phyloP scores from a whole-genome alignment of 2,888 invertebrate genomes.

The Sinodicranocentrus sp. region DNA sequence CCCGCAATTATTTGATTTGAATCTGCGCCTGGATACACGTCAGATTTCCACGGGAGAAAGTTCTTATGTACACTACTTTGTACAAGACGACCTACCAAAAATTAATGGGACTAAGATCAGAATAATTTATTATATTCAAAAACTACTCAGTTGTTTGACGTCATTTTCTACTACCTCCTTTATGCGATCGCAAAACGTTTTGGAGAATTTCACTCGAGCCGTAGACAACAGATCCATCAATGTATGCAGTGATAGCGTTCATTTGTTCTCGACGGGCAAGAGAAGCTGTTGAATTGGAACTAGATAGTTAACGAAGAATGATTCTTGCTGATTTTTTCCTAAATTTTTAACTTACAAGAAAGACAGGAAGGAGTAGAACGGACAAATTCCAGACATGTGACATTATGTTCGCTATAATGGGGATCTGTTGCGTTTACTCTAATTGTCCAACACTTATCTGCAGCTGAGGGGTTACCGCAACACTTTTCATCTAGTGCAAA shows the following conservation, averaged over 20 bases:
- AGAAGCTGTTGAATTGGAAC: too few relatives aligned
- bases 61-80: constrained; percentile 10
- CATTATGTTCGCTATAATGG: constrained; percentile 65
- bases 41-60: constrained; percentile 50
- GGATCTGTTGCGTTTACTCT: constrained; percentile 41
- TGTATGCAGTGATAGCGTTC: constrained; percentile 72
- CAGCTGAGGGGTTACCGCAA: constrained; percentile 46
- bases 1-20: constrained; percentile 64
- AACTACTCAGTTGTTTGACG: too few relatives aligned
- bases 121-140: too few relatives aligned
- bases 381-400: constrained; percentile 66
- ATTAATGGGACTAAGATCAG: too few relatives aligned
- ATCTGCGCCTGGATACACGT: constrained; percentile 12
- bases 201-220: background rate
- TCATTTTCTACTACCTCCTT: too few relatives aligned
- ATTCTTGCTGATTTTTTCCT: too few relatives aligned
- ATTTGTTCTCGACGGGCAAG: constrained; percentile 67
- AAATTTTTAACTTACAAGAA: background rate
- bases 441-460: constrained; percentile 71
- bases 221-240: constrained; percentile 71
- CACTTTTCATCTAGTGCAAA: constrained; percentile 18
- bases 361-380: constrained; percentile 23
- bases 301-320: too few relatives aligned
- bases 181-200: background rate
- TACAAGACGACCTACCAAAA: constrained; percentile 29